phyloP scores from a whole-genome alignment of 2,113 vertebrate genomes.

The Peucedramus taeniatus region DNA sequence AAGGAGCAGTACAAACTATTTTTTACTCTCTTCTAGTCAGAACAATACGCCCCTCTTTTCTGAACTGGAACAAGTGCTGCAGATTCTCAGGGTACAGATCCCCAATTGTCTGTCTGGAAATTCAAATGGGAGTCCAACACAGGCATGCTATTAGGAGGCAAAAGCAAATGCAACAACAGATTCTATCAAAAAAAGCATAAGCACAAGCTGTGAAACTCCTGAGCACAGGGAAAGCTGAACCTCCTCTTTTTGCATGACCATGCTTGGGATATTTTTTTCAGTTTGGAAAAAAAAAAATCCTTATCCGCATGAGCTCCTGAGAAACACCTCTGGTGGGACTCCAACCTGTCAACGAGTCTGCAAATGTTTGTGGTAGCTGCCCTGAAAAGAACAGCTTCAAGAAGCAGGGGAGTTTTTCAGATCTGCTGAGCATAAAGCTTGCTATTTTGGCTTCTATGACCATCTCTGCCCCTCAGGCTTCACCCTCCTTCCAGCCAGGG shows the following conservation, averaged over 20 bases:
- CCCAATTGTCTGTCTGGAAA: neutral
- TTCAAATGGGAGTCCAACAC: neutral
- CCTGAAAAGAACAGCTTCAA: neutral
- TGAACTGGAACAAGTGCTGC: neutral
- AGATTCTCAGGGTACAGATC: neutral
- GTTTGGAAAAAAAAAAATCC: neutral
- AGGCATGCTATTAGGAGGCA: neutral
- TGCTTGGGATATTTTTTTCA: neutral
- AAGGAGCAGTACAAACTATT: neutral
- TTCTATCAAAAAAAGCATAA: neutral
- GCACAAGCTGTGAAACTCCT: neutral
- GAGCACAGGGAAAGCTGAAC: neutral
- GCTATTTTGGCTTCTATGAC: neutral
- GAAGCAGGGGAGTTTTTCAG: neutral
- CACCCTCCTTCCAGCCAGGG: neutral
- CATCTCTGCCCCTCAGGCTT: neutral
- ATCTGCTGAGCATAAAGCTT: neutral
- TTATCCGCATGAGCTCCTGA: neutral
- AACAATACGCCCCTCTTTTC: neutral
- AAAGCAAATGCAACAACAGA: neutral
- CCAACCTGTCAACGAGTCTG: neutral
- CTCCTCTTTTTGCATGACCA: neutral
- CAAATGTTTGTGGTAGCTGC: neutral
- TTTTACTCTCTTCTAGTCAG: neutral
- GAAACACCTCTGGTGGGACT: neutral